Evolutionary conservation across 2,888 invertebrate species (phyloP), one percentile per base, ranked within the genome.

Genomic region (Melieria omissa): DNA sequence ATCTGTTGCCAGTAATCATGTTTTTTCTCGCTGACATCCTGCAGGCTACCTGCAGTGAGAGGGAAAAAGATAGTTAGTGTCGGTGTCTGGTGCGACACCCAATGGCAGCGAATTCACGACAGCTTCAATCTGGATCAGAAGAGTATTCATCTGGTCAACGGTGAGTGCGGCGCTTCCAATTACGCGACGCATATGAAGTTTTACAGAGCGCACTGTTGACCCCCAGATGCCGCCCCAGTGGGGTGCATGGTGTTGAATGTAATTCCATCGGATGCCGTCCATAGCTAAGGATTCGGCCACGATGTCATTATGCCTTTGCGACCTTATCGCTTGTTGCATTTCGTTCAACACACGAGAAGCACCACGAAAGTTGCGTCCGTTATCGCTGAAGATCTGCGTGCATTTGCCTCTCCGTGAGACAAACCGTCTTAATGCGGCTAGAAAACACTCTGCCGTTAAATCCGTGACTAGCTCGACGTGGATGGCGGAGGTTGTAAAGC

Each of bases 161-260:
- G 57, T 57, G 14, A 57, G 57, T 9, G 14, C 29, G 7, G 57
- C 14, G 9, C 29, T 57, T n/a, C 14, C 57, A 14, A 57, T 57
- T 0, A 74, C 73, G 0, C 77, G 71, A 41, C 66, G 72, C 8
- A 77, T 65, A 54, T 75, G 74, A 14, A 74, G 61, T 47, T 77
- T 77, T 1, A 76, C 72, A 41, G 74, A 74, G 49, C 70, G 71
- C 1, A 75, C 72, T 5, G 65, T 73, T 0, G 74, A 73, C 54
- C 75, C 74, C n/a, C n/a, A n/a, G n/a, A n/a, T n/a, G n/a, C n/a
- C 76, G 16, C 73, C 73, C 62, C 74, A 76, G 57, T 74, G 70
- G 7, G 73, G 74, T 3, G 71, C 65, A n/a, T 72, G 66, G 6
- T 75, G 72, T 3, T 74, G 63, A 54, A 74, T 75, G 14, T 65